These are phyloP conservation scores for Drosophila seguyi DNA, from an alignment of 1,140 invertebrate species.

Conservation along the genomic window DNA sequence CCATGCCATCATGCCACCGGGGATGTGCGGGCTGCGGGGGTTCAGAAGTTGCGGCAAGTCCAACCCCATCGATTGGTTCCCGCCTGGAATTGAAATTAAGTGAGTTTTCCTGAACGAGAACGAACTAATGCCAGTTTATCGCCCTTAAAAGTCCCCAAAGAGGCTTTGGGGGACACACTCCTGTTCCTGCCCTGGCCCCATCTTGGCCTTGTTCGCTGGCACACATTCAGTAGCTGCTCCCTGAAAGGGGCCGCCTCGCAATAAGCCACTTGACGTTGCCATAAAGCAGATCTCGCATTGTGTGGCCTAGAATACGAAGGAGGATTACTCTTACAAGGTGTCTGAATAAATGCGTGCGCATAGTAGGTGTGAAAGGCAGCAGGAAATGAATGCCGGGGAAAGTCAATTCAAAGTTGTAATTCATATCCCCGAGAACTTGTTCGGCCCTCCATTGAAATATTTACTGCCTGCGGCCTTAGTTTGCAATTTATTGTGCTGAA, in stretches of 20 bases:
- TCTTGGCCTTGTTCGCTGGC: conserved; percentile 13
- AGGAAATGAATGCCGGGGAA: conserved; percentile 32
- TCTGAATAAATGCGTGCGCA: conserved; percentile 17
- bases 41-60: conserved; percentile 12
- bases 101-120: conserved; percentile 28
- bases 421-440: conserved; percentile 39
- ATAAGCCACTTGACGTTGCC: conserved; percentile 61
- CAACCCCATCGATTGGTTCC: conserved; percentile 37
- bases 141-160: conserved; percentile 6
- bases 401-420: conserved; percentile 72
- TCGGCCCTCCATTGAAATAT: conserved; percentile 18
- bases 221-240: conserved; percentile 22
- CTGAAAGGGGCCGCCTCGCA: conserved; percentile 49
- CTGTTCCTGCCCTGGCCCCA: not conserved
- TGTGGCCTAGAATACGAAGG: conserved; percentile 44
- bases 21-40: conserved; percentile 1
- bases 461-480: not conserved
- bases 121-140: conserved; percentile 25
- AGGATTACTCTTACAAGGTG: conserved; percentile 30
- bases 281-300: conserved; percentile 56
- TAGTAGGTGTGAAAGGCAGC: conserved; percentile 28
- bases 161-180: not conserved
- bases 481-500: conserved; percentile 24
- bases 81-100: conserved; percentile 61
- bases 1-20: conserved; percentile 1